phyloP scores from a whole-genome alignment of 2,888 invertebrate species.

The Aspidiotus destructor region DNA sequence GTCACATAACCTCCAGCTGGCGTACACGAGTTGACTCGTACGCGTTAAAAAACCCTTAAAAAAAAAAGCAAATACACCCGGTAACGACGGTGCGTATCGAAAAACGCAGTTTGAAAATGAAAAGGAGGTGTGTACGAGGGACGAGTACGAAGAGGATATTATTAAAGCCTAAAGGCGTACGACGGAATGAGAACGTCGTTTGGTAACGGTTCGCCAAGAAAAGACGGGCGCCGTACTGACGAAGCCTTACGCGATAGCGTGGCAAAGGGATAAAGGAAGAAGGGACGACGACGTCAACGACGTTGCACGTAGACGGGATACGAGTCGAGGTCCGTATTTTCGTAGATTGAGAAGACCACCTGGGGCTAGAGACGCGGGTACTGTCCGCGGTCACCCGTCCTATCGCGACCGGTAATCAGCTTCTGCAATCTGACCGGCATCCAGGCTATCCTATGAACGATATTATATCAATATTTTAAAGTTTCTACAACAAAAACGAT shows the following conservation, averaged over 20 bases:
- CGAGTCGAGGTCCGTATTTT: constrained; percentile 6
- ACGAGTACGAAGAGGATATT: constrained; percentile 27
- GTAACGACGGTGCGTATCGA: constrained; percentile 24
- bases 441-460: background rate
- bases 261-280: constrained; percentile 18
- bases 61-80: constrained; percentile 20
- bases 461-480: no score
- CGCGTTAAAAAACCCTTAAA: background rate
- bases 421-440: constrained; percentile 28
- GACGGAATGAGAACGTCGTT: constrained; percentile 33
- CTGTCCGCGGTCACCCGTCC: constrained; percentile 30
- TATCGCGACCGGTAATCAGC: constrained; percentile 30
- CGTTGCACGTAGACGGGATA: constrained; percentile 5
- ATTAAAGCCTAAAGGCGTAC: constrained; percentile 32
- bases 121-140: constrained; percentile 12
- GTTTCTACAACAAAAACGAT: no score
- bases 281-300: constrained; percentile 22
- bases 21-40: constrained; percentile 2
- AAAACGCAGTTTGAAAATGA: constrained; percentile 32
- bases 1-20: constrained; percentile 4
- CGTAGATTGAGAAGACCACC: constrained; percentile 26
- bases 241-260: constrained; percentile 26
- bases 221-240: constrained; percentile 31
- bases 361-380: constrained; percentile 29
- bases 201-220: constrained; percentile 29